Base-by-base conservation (phyloP, 2,888 invertebrate genomes). In the Gortyna flavago region DNA sequence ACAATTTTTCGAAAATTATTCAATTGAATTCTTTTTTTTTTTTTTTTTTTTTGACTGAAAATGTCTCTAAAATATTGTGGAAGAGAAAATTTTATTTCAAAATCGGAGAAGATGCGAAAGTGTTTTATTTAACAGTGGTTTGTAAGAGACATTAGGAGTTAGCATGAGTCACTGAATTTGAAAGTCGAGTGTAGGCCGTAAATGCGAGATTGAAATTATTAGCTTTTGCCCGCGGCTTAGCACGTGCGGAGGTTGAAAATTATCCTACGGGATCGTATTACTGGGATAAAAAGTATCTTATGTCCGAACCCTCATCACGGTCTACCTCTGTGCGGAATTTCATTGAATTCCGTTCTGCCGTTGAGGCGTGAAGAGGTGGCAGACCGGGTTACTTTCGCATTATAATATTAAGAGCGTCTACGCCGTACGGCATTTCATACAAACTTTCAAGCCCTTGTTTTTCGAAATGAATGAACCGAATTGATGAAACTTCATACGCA, bases 31-130 rank as follows among this genome's bases (percentile, higher is more conserved):
- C n/a, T n/a, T n/a, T n/a, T n/a, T n/a, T n/a, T n/a, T n/a, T n/a
- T n/a, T 48, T 80, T 84, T 86, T 75, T 71, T 54, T 76, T 48
- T 68, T 9, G 41, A 1, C 21, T 18, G 4, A 13, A 29, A 16
- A 57, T 16, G 25, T 64, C 69, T 51, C 16, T 41, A 5, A 38
- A 48, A 62, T 62, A 57, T 65, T 41, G 13, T 77, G 61, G 51
- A 54, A 29, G 29, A 21, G 38, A n/a, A 51, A 79, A 35, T 41
- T 79, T 54, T 2, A 11, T 4, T 62, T 29, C 44, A 71, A 62
- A 54, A 62, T 79, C 18, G 18, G 13, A 1, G 18, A 32, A n/a
- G 62, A 54, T 61, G 32, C 0, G 11, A 32, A n/a, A 70, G 25
- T 44, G 77, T 44, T 70, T 61, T 29, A n/a, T 38, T 62, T 41